Evolutionary conservation across 2,888 invertebrate genomes (phyloP), one percentile per base, ranked within the genome.

Genomic region (Bhutanitis thaidina): DNA sequence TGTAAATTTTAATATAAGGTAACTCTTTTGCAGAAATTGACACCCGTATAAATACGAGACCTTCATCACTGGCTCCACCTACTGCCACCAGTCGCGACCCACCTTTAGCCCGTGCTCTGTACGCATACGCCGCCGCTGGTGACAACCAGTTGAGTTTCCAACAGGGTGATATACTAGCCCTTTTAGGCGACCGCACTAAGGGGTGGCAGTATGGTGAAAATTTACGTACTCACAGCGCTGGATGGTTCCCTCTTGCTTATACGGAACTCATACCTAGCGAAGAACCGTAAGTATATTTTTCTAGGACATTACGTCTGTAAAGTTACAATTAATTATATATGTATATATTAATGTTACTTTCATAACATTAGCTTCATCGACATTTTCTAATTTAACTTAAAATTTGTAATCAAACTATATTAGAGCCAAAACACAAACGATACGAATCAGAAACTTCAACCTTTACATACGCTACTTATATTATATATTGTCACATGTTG

Each of bases 161-260:
- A 57, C 97, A 97, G 84, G 96, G 96, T 56, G 98, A 98, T 80
- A 91, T 95, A 53, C 94, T 98, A 49, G 94, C 96, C 7, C 82
- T 97, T 58, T 94, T 97, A 65, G 98, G 97, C 15, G 97, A 96
- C 67, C 92, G 96, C 62, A 96, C 96, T 61, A 97, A 97, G 77
- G 98, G 98, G 16, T 98, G 98, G 98, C 97, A 98, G 82, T 98
- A 97, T 69, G 98, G 98, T n/a, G 97, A 97, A 79, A 98, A 98
- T 81, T 81, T 96, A 61, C 92, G 96, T 49, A 97, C 96, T n/a
- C 96, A 96, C 74, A 93, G 94, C 72, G 94, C 96, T 59, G 98
- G 98, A 29, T 98, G 98, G 98, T 98, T 98, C 82, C 98, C 98
- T 1, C 87, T 97, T 56, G 97, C 97, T n/a, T 98, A 97, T 71